Conservation (phyloP, 2,888 invertebrate genomes). For the Lepidocyrtoides sp. region DNA sequence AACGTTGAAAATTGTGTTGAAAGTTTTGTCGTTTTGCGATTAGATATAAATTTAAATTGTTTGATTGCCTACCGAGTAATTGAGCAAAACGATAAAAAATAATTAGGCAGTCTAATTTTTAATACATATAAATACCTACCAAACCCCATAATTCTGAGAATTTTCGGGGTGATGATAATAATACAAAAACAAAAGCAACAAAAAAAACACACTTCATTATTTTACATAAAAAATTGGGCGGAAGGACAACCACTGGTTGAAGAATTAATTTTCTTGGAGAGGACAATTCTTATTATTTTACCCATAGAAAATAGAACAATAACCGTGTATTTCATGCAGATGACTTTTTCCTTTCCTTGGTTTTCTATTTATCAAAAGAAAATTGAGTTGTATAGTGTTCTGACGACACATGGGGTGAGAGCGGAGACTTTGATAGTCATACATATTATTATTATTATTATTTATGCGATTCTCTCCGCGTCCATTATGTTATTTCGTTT, state of each 20-base stretch:
- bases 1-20: background rate
- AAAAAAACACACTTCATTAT: background rate
- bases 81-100: no score
- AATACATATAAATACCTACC: no score
- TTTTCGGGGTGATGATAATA: no score
- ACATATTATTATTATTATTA: constrained; percentile 32
- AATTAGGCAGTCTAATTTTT: no score
- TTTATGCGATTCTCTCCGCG: constrained; percentile 45
- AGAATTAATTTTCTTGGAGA: constrained; percentile 42
- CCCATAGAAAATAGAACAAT: background rate
- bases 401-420: constrained; percentile 78
- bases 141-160: no score
- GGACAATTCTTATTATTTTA: constrained; percentile 54
- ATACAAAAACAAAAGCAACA: no score
- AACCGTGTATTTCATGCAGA: constrained; percentile 54
- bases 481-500: constrained; percentile 49
- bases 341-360: constrained; percentile 20
- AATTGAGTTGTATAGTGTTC: constrained; percentile 54
- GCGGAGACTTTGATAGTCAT: constrained; percentile 74
- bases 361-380: constrained; percentile 43
- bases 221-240: constrained; percentile 48
- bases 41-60: background rate
- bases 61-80: no score
- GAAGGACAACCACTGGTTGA: constrained; percentile 72
- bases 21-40: background rate